These are phyloP conservation scores for Trematomus loennbergii DNA, from an alignment of 2,113 vertebrate species.

Conservation along the genomic window DNA sequence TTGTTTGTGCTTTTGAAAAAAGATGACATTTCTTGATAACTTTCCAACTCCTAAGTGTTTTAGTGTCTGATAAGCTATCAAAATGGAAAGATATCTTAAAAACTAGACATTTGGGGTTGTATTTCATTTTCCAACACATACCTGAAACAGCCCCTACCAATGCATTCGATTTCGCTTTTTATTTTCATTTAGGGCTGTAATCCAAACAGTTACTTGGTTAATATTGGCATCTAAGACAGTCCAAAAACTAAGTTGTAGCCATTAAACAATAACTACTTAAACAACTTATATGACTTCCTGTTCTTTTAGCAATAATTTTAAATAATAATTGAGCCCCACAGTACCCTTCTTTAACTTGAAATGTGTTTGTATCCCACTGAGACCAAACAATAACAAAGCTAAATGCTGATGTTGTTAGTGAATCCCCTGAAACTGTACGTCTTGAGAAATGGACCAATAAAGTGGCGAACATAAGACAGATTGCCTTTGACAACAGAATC, in stretches of 20 bases:
- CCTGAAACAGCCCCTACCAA: no score
- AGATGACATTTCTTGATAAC: no score
- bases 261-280: slow-evolving; percentile 21
- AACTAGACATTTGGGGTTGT: not conserved
- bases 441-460: slow-evolving; percentile 58
- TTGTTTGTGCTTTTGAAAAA: no score
- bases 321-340: slow-evolving; percentile 52
- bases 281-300: slow-evolving; percentile 25
- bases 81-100: not conserved
- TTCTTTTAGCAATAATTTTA: slow-evolving; percentile 26
- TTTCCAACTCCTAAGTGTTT: not conserved
- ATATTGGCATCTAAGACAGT: not conserved
- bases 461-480: slow-evolving; percentile 39
- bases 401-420: slow-evolving; percentile 56
- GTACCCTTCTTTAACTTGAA: slow-evolving; percentile 24
- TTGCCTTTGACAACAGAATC: slow-evolving; percentile 48
- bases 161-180: not conserved
- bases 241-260: not conserved
- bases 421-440: slow-evolving; percentile 29
- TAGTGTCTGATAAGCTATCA: not conserved
- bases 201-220: not conserved
- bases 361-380: slow-evolving; percentile 32
- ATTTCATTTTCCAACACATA: not conserved
- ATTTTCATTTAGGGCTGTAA: not conserved
- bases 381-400: slow-evolving; percentile 54